These are phyloP conservation scores for Drosophila baimaii DNA, from an alignment of 1,140 invertebrate species.

Conservation along the genomic window DNA sequence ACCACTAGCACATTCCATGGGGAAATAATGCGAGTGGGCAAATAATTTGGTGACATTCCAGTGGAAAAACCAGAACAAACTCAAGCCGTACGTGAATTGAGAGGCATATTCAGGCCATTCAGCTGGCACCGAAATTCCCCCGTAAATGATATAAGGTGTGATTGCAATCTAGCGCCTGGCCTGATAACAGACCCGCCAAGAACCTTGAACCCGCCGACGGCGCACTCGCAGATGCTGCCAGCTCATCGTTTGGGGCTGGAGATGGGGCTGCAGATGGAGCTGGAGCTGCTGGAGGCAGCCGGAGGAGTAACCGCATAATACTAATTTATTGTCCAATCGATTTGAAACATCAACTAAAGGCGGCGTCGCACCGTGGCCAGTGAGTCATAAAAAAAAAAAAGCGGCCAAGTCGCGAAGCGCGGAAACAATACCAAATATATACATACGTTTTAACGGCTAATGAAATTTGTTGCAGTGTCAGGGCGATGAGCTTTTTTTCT, in stretches of 20 bases:
- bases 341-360: slow-evolving; percentile 74
- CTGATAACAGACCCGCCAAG: slow-evolving; percentile 19
- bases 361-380: slow-evolving; percentile 7
- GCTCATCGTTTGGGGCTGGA: slow-evolving; percentile 43
- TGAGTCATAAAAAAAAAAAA: slow-evolving; percentile 69
- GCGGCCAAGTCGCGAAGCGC: background rate
- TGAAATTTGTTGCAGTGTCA: slow-evolving; percentile 47
- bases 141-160: background rate
- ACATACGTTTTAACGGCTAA: slow-evolving; percentile 40
- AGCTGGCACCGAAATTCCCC: slow-evolving; percentile 3
- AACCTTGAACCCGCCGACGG: slow-evolving; percentile 29
- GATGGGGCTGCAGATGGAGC: slow-evolving; percentile 5
- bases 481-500: background rate
- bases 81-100: background rate
- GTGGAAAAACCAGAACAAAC: background rate
- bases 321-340: slow-evolving; percentile 76
- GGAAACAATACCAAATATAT: slow-evolving; percentile 31
- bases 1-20: too few relatives aligned
- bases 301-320: slow-evolving; percentile 66
- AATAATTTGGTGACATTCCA: too few relatives aligned
- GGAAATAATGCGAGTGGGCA: too few relatives aligned
- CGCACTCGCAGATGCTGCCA: slow-evolving; percentile 24
- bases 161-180: slow-evolving; percentile 7
- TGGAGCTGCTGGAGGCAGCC: slow-evolving; percentile 18
- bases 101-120: background rate